These are phyloP conservation scores for Cecropterus lyciades DNA, from an alignment of 1,140 invertebrate species.

Conservation along the genomic window DNA sequence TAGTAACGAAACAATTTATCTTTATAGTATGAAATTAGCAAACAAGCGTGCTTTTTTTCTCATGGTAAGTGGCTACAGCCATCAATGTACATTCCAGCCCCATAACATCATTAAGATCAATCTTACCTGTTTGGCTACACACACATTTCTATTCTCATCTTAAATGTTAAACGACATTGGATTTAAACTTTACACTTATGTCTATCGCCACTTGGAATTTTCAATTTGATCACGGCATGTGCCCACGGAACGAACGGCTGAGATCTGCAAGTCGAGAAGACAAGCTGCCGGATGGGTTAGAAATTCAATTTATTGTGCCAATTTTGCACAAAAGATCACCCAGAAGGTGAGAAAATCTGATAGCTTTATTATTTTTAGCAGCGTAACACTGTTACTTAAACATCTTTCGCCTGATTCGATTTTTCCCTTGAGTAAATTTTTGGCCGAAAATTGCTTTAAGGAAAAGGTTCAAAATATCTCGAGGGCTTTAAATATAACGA, in stretches of 20 bases:
- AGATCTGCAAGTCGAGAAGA: conserved; percentile 58
- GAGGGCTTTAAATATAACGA: background rate
- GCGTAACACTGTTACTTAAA: conserved; percentile 7
- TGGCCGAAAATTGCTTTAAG: background rate
- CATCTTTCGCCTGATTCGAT: conserved; percentile 1
- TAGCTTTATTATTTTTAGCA: conserved; percentile 1
- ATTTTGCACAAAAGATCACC: conserved; percentile 42
- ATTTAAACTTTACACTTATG: conserved; percentile 36
- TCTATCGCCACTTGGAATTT: conserved; percentile 56
- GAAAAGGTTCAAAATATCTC: background rate
- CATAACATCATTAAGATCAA: too few relatives aligned
- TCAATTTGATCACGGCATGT: conserved; percentile 66
- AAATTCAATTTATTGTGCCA: conserved; percentile 54
- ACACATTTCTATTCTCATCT: too few relatives aligned
- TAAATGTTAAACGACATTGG: background rate
- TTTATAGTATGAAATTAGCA: too few relatives aligned
- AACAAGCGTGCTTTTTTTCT: too few relatives aligned
- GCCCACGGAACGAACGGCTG: conserved; percentile 55
- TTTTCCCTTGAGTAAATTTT: background rate
- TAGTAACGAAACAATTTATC: too few relatives aligned
- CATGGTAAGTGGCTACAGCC: too few relatives aligned
- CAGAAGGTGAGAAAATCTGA: conserved; percentile 36
- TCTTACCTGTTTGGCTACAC: too few relatives aligned
- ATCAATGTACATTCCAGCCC: too few relatives aligned
- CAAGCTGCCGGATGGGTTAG: conserved; percentile 44